Percentiles rank a stretch among this genome's conserved stretches.
Conservation (phyloP, 92 coral and sea anemone species). For the Bergia sp. region DNA sequence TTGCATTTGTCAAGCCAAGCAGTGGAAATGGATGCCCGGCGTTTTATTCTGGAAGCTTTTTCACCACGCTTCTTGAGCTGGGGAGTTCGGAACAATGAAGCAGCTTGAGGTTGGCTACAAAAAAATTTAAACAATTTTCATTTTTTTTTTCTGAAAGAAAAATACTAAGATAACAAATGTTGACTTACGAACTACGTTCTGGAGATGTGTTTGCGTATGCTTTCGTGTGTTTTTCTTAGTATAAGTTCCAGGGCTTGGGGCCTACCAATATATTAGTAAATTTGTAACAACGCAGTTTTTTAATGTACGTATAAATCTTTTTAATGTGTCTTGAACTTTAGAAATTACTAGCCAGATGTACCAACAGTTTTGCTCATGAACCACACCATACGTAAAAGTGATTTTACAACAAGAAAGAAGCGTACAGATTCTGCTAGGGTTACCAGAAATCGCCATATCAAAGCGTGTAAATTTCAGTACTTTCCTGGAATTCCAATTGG, state of each 20-base stretch:
- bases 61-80: constrained; percentile 38
- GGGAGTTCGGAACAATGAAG: constrained; percentile 7
- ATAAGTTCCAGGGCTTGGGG: too few species aligned
- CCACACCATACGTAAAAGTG: too few species aligned
- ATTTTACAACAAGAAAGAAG: too few species aligned
- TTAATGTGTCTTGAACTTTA: too few species aligned
- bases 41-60: constrained; percentile 50
- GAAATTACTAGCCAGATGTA: too few species aligned
- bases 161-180: background rate
- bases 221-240: too few species aligned
- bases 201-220: background rate
- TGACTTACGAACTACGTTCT: background rate
- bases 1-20: constrained; percentile 73
- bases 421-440: too few species aligned
- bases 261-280: background rate
- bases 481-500: too few species aligned
- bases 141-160: background rate
- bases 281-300: background rate
- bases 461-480: too few species aligned
- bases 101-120: constrained; percentile 6
- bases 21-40: constrained; percentile 58
- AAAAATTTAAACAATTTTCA: background rate
- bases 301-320: too few species aligned
- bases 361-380: too few species aligned
- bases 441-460: too few species aligned